Conservation (phyloP, 2,888 invertebrate species). For the Hirtodrosophila cameraria region DNA sequence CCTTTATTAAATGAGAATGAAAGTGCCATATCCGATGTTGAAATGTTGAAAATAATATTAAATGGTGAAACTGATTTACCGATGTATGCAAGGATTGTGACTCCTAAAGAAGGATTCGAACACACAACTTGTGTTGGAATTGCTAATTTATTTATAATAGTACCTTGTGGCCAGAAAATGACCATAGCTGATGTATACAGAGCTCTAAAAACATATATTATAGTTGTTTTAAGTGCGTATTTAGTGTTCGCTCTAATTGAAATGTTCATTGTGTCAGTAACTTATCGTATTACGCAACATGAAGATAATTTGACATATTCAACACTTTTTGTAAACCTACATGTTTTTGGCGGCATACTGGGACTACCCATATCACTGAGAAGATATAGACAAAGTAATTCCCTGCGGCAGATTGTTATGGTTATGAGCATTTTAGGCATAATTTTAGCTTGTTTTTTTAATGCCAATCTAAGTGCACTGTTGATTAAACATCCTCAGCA, state of each 20-base stretch:
- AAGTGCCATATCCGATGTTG: not conserved
- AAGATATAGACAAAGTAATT: not conserved
- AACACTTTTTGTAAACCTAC: conserved; percentile 10
- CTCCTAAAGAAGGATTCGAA: no score
- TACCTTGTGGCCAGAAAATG: conserved; percentile 30
- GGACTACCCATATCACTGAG: conserved; percentile 25
- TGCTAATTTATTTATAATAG: conserved; percentile 14
- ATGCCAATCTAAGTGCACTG: conserved; percentile 35
- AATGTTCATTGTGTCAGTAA: not conserved
- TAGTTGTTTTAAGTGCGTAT: conserved; percentile 19
- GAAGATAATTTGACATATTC: not conserved
- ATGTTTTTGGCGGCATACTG: conserved; percentile 20
- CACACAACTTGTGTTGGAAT: not conserved
- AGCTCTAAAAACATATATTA: not conserved
- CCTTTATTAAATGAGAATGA: not conserved
- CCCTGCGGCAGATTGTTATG: conserved; percentile 20
- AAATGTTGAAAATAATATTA: not conserved
- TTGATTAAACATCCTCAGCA: conserved; percentile 17
- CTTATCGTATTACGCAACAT: not conserved
- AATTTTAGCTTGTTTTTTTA: conserved; percentile 29
- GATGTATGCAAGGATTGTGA: not conserved
- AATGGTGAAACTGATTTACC: conserved; percentile 20
- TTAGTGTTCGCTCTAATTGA: conserved; percentile 17
- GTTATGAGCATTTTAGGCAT: conserved; percentile 35
- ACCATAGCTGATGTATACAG: conserved; percentile 10